Percentiles rank a stretch among this genome's conserved stretches.
Conservation (phyloP, 1,140 invertebrate species). For the Luehdorfia chinensis region DNA sequence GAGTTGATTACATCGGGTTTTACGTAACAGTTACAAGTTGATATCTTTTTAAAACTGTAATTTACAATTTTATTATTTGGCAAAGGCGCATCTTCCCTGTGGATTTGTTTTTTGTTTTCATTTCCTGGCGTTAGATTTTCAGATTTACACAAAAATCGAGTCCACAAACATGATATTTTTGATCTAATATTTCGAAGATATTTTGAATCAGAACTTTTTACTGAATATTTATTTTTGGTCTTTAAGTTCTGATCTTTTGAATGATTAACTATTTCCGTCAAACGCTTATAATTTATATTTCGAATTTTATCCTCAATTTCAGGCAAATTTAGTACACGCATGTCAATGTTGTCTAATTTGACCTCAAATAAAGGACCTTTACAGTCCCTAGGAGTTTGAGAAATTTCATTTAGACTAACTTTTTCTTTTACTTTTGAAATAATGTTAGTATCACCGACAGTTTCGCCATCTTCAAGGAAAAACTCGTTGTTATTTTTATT, state of each 20-base stretch:
- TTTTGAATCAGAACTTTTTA: background rate
- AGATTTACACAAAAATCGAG: no score
- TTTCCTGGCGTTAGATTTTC: no score
- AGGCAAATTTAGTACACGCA: slow-evolving; percentile 8
- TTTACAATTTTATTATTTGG: no score
- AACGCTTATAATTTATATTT: background rate
- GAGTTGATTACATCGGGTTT: no score
- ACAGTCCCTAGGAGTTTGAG: background rate
- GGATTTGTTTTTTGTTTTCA: no score
- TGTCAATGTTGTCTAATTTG: slow-evolving; percentile 8
- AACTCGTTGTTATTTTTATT: no score
- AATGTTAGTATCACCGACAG: background rate
- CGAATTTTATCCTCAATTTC: slow-evolving; percentile 5
- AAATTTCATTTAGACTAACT: background rate
- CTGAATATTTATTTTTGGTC: background rate
- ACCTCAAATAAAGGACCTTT: slow-evolving; percentile 8
- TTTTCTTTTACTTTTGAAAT: slow-evolving; percentile 2
- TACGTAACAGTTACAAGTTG: no score
- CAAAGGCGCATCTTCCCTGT: no score
- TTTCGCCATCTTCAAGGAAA: no score
- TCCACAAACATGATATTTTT: slow-evolving; percentile 13
- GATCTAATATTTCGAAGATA: slow-evolving; percentile 5
- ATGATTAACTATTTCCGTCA: background rate
- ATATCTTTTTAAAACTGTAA: no score
- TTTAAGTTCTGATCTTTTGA: background rate